Evolutionary conservation across 1,140 invertebrate genomes (phyloP).

Genomic region (Nixonia krombeini): DNA sequence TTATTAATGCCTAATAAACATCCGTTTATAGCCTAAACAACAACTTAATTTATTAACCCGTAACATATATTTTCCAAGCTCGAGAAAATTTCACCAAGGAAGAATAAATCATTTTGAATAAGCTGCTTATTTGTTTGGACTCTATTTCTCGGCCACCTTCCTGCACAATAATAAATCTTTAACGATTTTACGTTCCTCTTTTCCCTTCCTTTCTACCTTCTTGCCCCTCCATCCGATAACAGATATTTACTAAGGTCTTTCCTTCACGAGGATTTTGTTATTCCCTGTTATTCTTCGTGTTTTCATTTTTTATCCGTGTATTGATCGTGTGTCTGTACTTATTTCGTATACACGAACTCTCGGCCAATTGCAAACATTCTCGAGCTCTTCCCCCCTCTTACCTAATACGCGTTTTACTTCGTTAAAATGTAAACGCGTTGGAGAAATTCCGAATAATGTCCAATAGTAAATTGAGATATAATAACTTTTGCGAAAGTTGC

Average conservation of each 20-base stretch:
- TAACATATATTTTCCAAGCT: neutral
- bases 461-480: constrained; percentile 65
- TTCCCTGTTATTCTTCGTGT: neutral
- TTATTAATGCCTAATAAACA: constrained; percentile 5
- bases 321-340: constrained; percentile 7
- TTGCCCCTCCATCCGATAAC: neutral
- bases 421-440: constrained; percentile 12
- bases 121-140: constrained; percentile 3
- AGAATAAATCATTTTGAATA: constrained; percentile 1
- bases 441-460: constrained; percentile 45
- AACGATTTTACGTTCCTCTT: neutral
- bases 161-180: neutral
- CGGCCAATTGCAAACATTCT: constrained; percentile 1
- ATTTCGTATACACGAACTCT: constrained; percentile 7
- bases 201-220: neutral
- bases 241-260: constrained; percentile 8
- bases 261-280: constrained; percentile 1
- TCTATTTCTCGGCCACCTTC: neutral
- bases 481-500: constrained; percentile 66
- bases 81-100: neutral
- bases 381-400: constrained; percentile 20
- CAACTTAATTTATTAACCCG: constrained; percentile 3
- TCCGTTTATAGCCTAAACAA: neutral
- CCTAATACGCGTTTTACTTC: constrained; percentile 36
- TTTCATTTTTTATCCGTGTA: constrained; percentile 6